Evolutionary conservation across 2,888 invertebrate species (phyloP).

Genomic region (Sympetrum striolatum): DNA sequence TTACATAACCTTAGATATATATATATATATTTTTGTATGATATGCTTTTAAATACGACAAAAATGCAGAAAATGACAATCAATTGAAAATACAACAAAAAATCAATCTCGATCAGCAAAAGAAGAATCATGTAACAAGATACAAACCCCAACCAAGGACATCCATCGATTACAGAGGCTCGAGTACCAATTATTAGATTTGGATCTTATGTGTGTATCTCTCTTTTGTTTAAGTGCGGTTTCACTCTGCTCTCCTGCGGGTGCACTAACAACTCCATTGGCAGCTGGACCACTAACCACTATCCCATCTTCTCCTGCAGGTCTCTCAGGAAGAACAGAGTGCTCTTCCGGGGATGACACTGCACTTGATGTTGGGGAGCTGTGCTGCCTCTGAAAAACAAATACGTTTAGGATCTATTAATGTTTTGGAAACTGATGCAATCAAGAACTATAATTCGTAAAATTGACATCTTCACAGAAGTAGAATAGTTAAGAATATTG

Average conservation of each 20-base stretch:
- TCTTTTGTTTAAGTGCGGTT: constrained; percentile 44
- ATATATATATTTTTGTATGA: too few species aligned
- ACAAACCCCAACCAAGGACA: constrained; percentile 84
- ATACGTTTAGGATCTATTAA: neutral
- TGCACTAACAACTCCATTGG: neutral
- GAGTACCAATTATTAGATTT: constrained; percentile 97
- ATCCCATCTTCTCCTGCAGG: constrained; percentile 2
- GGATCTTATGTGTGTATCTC: constrained; percentile 67
- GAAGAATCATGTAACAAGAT: too few species aligned
- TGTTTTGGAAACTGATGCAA: too few species aligned
- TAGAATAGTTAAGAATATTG: neutral
- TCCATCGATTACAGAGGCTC: constrained; percentile 91
- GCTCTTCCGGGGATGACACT: constrained; percentile 58
- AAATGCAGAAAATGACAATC: too few species aligned
- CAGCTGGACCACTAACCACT: neutral
- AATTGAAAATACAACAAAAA: too few species aligned
- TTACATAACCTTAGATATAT: too few species aligned
- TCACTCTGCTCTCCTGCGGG: constrained; percentile 49
- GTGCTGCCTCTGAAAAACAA: constrained; percentile 55
- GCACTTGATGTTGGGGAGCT: constrained; percentile 58
- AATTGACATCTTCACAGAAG: neutral
- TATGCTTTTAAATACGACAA: too few species aligned
- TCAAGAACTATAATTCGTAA: too few species aligned
- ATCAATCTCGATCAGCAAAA: too few species aligned
- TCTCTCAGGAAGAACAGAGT: constrained; percentile 54